Conservation (phyloP, 1,140 invertebrate species). For the Cydia pomonella region DNA sequence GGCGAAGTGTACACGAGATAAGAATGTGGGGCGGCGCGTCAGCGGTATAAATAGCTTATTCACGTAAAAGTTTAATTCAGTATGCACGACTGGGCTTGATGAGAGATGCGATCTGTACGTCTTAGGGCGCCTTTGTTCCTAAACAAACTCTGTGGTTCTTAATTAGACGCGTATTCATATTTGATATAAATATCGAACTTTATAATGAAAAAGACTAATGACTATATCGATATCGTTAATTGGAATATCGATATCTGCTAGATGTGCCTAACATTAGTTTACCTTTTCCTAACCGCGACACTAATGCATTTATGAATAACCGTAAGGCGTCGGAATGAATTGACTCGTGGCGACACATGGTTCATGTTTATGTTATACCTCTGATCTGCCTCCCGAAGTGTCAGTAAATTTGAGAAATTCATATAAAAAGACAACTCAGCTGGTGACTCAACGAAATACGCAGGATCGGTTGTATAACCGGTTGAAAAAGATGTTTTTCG, state of each 20-base stretch:
- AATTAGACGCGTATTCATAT: constrained; percentile 3
- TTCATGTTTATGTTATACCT: too few species aligned
- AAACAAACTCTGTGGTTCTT: neutral
- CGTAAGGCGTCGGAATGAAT: too few species aligned
- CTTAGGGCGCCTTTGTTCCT: constrained; percentile 18
- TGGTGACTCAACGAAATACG: constrained; percentile 7
- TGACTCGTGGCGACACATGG: too few species aligned
- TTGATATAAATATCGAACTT: neutral
- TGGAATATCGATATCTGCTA: too few species aligned
- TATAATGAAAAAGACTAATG: neutral
- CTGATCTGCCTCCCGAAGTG: neutral
- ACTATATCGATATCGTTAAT: neutral
- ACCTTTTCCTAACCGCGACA: too few species aligned
- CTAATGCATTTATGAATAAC: too few species aligned
- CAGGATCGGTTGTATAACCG: constrained; percentile 7
- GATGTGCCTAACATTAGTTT: too few species aligned
- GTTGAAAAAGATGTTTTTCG: neutral
- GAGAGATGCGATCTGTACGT: constrained; percentile 36
- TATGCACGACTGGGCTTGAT: constrained; percentile 49
- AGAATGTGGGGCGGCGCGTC: constrained; percentile 69
- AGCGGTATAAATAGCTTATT: constrained; percentile 74
- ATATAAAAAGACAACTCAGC: neutral
- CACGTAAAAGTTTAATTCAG: constrained; percentile 59
- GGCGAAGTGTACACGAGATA: constrained; percentile 61
- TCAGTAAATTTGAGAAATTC: neutral